Conservation (phyloP, 2,888 invertebrate genomes). For the Cantharis nigra region DNA sequence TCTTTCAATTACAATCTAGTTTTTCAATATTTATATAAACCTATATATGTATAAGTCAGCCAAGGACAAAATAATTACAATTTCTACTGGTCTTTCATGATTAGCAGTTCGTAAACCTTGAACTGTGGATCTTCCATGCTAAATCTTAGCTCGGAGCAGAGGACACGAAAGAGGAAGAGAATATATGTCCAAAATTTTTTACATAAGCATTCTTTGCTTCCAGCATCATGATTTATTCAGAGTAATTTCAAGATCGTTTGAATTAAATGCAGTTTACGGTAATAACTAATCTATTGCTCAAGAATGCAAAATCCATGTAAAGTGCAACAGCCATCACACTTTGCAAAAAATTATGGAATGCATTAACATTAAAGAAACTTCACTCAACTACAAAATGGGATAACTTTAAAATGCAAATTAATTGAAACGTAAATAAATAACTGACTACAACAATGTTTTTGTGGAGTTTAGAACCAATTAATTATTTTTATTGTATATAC, state of each 20-base stretch:
- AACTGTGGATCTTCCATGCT: no score
- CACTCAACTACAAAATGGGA: neutral
- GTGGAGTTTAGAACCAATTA: neutral
- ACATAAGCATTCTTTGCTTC: no score
- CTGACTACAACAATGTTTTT: neutral
- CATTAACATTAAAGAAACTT: neutral
- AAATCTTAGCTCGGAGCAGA: no score
- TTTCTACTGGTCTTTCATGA: no score
- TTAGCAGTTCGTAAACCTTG: no score
- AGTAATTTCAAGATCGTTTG: neutral
- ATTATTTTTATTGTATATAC: neutral
- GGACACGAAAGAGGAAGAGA: no score
- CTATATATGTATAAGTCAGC: no score
- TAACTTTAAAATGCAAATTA: neutral
- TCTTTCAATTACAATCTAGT: no score
- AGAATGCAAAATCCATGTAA: neutral
- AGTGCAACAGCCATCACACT: neutral
- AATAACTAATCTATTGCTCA: neutral
- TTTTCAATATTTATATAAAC: no score
- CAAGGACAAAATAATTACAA: no score
- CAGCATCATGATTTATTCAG: neutral
- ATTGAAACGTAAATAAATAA: neutral
- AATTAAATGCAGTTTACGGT: neutral
- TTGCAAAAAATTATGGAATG: neutral
- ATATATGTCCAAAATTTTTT: no score